A percentile compares a stretch with the other conserved stretches of the same genome.
Evolutionary conservation across 2,113 vertebrate species (phyloP).

Genomic region (Pteropus alecto): DNA sequence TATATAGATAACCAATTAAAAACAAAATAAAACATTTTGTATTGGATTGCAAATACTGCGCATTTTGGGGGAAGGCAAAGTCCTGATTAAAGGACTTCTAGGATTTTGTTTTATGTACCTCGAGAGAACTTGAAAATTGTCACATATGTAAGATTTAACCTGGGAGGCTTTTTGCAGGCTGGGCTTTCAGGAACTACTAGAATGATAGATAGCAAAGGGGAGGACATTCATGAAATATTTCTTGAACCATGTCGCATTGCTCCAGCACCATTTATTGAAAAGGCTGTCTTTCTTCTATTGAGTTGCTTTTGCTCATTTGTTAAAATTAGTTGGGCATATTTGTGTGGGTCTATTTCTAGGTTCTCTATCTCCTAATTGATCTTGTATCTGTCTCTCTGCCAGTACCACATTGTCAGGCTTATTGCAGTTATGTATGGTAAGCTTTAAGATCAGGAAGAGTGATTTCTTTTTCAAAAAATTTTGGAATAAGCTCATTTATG

Average conservation of each 20-base stretch:
- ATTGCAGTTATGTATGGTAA: neutral
- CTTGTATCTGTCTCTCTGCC: neutral
- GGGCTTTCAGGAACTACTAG: neutral
- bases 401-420: neutral
- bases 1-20: neutral
- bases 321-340: neutral
- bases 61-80: neutral
- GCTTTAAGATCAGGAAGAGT: neutral
- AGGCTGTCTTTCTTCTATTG: neutral
- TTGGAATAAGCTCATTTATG: neutral
- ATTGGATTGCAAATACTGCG: neutral
- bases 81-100: neutral
- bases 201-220: neutral
- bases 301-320: conserved; percentile 34
- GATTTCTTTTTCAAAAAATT: neutral
- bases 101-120: neutral
- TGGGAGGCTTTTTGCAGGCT: neutral
- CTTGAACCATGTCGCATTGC: neutral
- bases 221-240: neutral
- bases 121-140: conserved; percentile 36
- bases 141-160: neutral
- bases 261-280: neutral
- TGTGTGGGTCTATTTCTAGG: conserved; percentile 3
- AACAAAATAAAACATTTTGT: conserved; percentile 8
- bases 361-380: neutral